Evolutionary conservation across 2,113 vertebrate species (phyloP), one percentile per base, ranked within the genome.

Genomic region (Sebastes schlegelii): DNA sequence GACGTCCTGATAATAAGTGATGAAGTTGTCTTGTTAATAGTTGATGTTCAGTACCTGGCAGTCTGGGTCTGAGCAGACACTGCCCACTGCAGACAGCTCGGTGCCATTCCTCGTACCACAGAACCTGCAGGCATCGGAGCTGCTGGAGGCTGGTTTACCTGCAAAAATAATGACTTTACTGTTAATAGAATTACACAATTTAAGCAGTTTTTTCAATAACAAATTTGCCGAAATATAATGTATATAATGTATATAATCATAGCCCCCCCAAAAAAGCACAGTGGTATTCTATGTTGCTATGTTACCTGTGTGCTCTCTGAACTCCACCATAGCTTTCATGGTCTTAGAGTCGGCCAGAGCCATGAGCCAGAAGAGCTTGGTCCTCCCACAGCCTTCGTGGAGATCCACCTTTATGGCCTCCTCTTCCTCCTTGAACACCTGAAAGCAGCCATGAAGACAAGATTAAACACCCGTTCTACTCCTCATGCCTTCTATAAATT

Each of bases 311-410:
- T 99, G 98, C 92, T 99, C 98, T 93, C 98, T 96, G 40, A 99
- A 99, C 92, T 99, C 98, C 86, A 99, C 98, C 98, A 99, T 99
- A 42, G 98, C 98, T 91, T 99, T 99, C 98, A 99, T 99, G 40
- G 98, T 99, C 94, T 99, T 99, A 6, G 98, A 99, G 92, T 99
- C 98, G 4, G 98, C 98, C 81, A 99, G 89, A 17, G 98, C 98
- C 98, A 99, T 99, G 88, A 99, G 95, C 98, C 98, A 99, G 93
- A 99, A 99, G 65, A 99, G 95, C 89, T 99, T 99, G 64, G 98
- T 99, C 90, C 98, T 96, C 66, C 98, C 98, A 91, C 98, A 99
- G 2, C 98, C 98, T 94, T 99, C 98, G 0, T 99, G 98, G 77
- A 99, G 97, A 90, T 99, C 98, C 77, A 99, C 98, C 85, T 99